Evolutionary conservation across 2,113 vertebrate species (phyloP).

Genomic region (Ptyas mucosa): DNA sequence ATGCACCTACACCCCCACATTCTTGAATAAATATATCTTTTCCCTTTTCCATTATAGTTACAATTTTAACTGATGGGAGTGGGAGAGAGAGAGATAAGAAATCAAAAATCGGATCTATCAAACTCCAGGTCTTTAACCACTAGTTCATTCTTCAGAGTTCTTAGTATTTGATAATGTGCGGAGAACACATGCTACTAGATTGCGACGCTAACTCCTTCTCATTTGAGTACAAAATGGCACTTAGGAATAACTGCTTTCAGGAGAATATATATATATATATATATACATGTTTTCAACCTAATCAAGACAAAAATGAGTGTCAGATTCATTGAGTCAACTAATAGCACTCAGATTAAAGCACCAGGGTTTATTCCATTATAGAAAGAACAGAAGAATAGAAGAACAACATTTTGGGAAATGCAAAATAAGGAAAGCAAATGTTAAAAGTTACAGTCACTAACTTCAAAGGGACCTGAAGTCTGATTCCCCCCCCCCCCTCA

Average conservation of each 20-base stretch:
- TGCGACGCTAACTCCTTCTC: background rate
- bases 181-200: background rate
- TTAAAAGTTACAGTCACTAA: background rate
- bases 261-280: background rate
- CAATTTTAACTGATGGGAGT: background rate
- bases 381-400: slow-evolving; percentile 30
- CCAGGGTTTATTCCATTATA: slow-evolving; percentile 7
- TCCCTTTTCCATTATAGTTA: background rate
- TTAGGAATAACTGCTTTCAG: slow-evolving; percentile 2
- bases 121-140: background rate
- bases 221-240: background rate
- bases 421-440: slow-evolving; percentile 11
- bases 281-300: background rate
- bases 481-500: background rate
- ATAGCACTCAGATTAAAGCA: slow-evolving; percentile 17
- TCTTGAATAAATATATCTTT: background rate
- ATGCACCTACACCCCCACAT: background rate
- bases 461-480: background rate
- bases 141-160: background rate
- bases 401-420: slow-evolving; percentile 21
- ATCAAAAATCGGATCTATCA: background rate
- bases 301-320: slow-evolving; percentile 2
- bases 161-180: background rate
- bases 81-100: background rate
- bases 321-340: slow-evolving; percentile 5